These are phyloP conservation scores for Xestia sexstrigata DNA, from an alignment of 2,888 invertebrate genomes.

Conservation along the genomic window DNA sequence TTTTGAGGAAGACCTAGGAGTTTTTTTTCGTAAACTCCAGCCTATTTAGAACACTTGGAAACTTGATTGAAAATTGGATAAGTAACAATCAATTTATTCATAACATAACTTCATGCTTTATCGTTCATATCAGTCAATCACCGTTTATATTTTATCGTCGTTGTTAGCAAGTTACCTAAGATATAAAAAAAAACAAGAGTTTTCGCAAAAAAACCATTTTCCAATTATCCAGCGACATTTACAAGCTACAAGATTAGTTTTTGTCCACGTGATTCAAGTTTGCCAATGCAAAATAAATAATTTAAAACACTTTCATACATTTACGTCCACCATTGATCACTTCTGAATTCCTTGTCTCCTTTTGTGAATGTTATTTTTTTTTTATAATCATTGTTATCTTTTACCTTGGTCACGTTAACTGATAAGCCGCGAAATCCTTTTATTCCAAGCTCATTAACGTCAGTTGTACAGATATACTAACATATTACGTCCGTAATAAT, in stretches of 20 bases:
- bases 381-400: slow-evolving; percentile 18
- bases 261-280: background rate
- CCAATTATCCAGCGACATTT: background rate
- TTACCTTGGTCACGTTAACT: background rate
- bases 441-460: slow-evolving; percentile 18
- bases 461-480: slow-evolving; percentile 9
- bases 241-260: background rate
- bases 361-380: background rate
- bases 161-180: background rate
- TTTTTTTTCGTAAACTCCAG: background rate
- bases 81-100: background rate
- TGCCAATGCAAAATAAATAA: background rate
- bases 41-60: background rate
- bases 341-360: background rate
- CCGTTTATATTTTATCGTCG: background rate
- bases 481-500: background rate
- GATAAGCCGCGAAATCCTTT: slow-evolving; percentile 31
- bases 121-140: background rate
- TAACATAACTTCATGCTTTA: background rate
- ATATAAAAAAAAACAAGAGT: background rate
- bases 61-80: background rate
- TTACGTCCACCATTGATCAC: background rate
- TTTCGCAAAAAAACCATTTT: background rate
- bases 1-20: background rate
- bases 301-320: background rate